Base-by-base conservation (phyloP, 2,888 invertebrate genomes). In the Axea sp. region DNA sequence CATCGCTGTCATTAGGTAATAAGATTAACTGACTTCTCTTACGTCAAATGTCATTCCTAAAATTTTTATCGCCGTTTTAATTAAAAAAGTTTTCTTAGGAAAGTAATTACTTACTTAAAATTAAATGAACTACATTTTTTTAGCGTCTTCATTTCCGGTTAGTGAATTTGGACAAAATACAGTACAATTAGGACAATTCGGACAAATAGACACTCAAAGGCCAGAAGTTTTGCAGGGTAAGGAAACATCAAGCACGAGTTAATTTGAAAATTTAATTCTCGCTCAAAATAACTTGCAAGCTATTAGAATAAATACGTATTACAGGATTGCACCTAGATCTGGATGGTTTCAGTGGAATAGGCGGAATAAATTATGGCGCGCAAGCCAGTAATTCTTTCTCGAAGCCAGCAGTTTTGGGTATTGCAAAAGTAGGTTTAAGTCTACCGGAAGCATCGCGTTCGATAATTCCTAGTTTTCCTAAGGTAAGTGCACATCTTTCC, bases 331-430 rank as follows among this genome's bases (percentile, higher is more conserved):
- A 80, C 45, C 51, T 83, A 74, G 83, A 83, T 71, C 69, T 84
- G 41, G 81, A 79, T 28, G 82, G 81, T 67, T 83, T 81, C 57
- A 78, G 76, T 14, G 84, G 83, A 49, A 77, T 86, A 75, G 80
- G 77, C 12, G 84, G 83, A 53, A 78, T 85, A 76, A 82, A 85
- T 78, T 84, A 82, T 75, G 59, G 80, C 45, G 68, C 76, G 57
- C 78, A 79, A 65, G 39, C 79, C 24, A 75, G 76, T 75, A 81
- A 81, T 80, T 76, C 78, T 17, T 75, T 69, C 14, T 41, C 76
- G 28, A 80, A 80, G 65, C 75, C 80, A 19, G 51, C 77, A 53
- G 76, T 78, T 31, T 72, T 80, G 35, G 81, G 76, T 6, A 73
- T 80, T 47, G 77, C 77, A 49, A 83, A 83, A 80, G 76, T 79